Base-by-base conservation (phyloP, 2,113 vertebrate genomes). In the Microtus pennsylvanicus region DNA sequence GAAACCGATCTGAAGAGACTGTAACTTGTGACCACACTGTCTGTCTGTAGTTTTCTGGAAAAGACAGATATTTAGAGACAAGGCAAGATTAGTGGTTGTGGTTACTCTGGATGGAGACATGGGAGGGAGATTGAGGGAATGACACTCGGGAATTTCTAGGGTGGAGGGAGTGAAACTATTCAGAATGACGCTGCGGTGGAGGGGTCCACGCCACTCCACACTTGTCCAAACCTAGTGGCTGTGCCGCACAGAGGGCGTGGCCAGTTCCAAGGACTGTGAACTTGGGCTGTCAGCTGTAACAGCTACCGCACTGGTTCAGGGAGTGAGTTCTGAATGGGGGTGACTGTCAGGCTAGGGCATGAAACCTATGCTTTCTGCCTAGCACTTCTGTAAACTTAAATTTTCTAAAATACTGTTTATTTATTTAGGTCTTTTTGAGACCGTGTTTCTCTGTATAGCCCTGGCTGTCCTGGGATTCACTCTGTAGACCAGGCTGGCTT, bases 1-100 rank as follows among this genome's bases (percentile, higher is more conserved):
- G 93, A 76, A 70, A 77, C 77, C 67, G 65, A n/a, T 65, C 81
- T 92, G 91, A 90, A 94, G 81, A 87, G 70, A 77, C 85, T 83
- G 72, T 42, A 89, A 81, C 65, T 65, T 93, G 67, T 96, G 92
- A 67, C 92, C 75, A 81, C 52, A 85, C 55, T 78, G 16, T 70
- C 28, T 7, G 5, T 82, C 17, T 52, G 58, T 47, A 47, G 55
- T 55, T 33, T 92, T 90, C 63, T 90, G 55, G 45, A 94, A 93
- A 96, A 87, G 85, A 88, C 52, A 90, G 74, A 82, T 67, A 4
- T 26, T 12, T 47, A 55, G 87, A 89, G 72, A 96, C 72, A 74
- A 67, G 26, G 72, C 82, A 91, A 89, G 76, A 81, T 89, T 7
- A 63, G 76, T 69, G 61, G 82, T 78, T 89, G 82, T 63, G 61